These are phyloP conservation scores for Caenorhabditis remanei DNA, from an alignment of 1,140 invertebrate genomes.

Conservation along the genomic window DNA sequence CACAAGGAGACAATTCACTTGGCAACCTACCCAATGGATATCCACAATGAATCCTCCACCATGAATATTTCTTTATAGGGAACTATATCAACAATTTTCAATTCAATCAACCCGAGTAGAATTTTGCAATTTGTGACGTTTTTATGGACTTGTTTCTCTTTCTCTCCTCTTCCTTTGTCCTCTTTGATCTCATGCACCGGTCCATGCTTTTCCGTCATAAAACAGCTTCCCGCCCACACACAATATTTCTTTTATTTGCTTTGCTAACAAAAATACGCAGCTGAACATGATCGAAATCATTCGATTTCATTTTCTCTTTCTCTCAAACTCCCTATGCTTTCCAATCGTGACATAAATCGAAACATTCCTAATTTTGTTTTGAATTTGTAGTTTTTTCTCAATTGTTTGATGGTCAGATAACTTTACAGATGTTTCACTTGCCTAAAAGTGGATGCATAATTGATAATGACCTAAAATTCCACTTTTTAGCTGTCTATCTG, in stretches of 20 bases:
- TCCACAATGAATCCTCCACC: conserved; percentile 24
- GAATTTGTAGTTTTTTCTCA: background rate
- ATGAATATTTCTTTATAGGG: conserved; percentile 14
- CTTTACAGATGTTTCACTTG: too few species aligned
- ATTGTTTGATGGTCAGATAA: background rate
- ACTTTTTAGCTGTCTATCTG: too few species aligned
- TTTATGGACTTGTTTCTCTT: conserved; percentile 23
- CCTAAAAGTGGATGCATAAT: too few species aligned
- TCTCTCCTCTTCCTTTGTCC: background rate
- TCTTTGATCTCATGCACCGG: conserved; percentile 49
- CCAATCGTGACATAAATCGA: conserved; percentile 54
- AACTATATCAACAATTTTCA: conserved; percentile 44
- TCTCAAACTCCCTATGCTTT: conserved; percentile 46
- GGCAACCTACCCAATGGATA: conserved; percentile 53
- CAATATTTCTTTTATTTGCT: too few species aligned
- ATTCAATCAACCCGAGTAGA: conserved; percentile 34
- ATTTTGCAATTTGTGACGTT: conserved; percentile 52
- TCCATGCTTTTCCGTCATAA: conserved; percentile 47
- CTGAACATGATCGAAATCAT: conserved; percentile 17
- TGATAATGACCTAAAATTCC: too few species aligned
- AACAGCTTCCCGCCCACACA: conserved; percentile 6
- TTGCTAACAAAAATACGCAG: background rate
- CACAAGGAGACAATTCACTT: conserved; percentile 15
- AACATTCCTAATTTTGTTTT: conserved; percentile 44
- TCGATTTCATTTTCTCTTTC: background rate